Evolutionary conservation across 2,888 invertebrate genomes (phyloP), one percentile per base, ranked within the genome.

Genomic region (Machimus rusticus): DNA sequence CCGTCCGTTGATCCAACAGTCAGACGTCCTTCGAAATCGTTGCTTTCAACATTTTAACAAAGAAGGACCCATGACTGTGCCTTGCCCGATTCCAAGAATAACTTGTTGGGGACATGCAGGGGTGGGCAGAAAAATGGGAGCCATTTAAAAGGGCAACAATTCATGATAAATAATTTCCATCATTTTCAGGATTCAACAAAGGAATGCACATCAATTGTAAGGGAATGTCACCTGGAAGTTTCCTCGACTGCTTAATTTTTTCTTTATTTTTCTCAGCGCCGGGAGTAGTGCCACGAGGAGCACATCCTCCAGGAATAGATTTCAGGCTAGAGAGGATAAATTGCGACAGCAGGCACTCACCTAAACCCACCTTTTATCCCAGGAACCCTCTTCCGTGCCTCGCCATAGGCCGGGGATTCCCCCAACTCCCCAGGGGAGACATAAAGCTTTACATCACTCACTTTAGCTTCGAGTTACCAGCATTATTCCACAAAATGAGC

Each of bases 141-240:
- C 43, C 37, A 78, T 23, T 81, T 55, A 28, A 81, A 51, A 81
- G 81, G 31, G 55, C 55, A 81, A 81, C 81, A 81, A 81, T 81
- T 81, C 81, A 23, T 81, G 81, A 81, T 81, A 81, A 81, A 81
- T 81, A 81, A 81, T 81, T 81, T 81, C 43, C 81, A 81, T 81
- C 81, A 81, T 81, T 81, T 55, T 81, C 81, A 31, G 81, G 55
- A 39, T 55, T 43, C 55, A 81, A 81, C 81, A 81, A 81, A 51
- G 81, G 81, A 81, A 81, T 81, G 81, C 81, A 81, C 81, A 81
- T 81, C 81, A 81, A 81, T 81, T 81, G 51, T 81, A 81, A 81
- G 81, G 66, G 34, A 81, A 81, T 81, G 81, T 51, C 81, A 81
- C 55, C 81, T 81, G 81, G 55, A 81, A 81, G 81, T 81, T 55